Base-by-base conservation (phyloP, 2,113 vertebrate genomes). In the Crotalus tigris region DNA sequence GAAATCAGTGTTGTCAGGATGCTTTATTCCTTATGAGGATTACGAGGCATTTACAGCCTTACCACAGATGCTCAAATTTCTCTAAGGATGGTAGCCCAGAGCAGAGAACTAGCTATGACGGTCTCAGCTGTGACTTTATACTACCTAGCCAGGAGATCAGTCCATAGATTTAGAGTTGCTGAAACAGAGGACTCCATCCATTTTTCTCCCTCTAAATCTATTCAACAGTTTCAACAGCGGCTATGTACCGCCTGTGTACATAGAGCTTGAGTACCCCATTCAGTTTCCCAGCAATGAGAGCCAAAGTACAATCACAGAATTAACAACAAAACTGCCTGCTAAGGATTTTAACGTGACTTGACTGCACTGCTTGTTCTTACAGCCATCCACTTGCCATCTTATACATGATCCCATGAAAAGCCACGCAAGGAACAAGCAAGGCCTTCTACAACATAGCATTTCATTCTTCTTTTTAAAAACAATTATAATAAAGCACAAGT, bases 211-310 rank as follows among this genome's bases (percentile, higher is more conserved):
- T 64, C 1, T 33, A 12, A 54, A 23, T 89, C 54, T 53, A 8
- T 64, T 85, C 87, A 54, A 9, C 64, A 11, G 49, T 49, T 92
- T 85, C 57, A 4, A n/a, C 29, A 46, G 69, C 15, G 1, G 24
- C 44, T 49, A 89, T 59, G n/a, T 23, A 49, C 54, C 13, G 69
- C 21, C 33, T 69, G 24, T 64, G 33, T 86, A 86, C 33, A 85
- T 7, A 88, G 55, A 86, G 69, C 33, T 10, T 19, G 75, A 86
- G 44, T 39, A 44, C 57, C 10, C 55, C 86, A 19, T 64, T 93
- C 33, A 23, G 87, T 90, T 93, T 85, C 93, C 69, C 75, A 87
- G 87, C 55, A 90, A 93, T 90, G 26, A 4, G 55, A 54, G 93
- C 69, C 90, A 86, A 55, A 49, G 69, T n/a, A 64, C 44, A 29